Evolutionary conservation across 2,113 vertebrate genomes (phyloP).

Genomic region (Pygoscelis adeliae): DNA sequence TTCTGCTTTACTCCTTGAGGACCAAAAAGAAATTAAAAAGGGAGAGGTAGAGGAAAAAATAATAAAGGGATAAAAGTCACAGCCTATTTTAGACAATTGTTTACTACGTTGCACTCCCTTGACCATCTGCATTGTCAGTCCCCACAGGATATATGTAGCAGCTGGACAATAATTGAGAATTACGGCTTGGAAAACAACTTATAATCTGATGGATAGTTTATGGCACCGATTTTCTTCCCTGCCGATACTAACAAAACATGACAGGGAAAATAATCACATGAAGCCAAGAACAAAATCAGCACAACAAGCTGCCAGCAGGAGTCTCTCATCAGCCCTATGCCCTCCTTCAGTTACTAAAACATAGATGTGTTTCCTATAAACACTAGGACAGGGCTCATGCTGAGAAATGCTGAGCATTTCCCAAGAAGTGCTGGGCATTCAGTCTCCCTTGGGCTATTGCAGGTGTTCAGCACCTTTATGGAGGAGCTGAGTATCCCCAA

Average conservation of each 20-base stretch:
- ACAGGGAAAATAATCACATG: neutral
- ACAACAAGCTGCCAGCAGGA: neutral
- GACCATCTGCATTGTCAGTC: neutral
- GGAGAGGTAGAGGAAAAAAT: neutral
- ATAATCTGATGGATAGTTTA: neutral
- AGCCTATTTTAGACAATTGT: neutral
- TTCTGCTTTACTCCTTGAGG: neutral
- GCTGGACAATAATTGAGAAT: constrained; percentile 6
- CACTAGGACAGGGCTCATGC: neutral
- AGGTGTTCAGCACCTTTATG: neutral
- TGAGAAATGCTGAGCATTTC: neutral
- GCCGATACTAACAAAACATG: neutral
- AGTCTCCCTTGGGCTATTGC: neutral
- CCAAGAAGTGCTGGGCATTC: neutral
- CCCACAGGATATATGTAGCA: neutral
- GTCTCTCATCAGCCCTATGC: neutral
- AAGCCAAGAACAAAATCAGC: neutral
- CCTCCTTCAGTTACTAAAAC: neutral
- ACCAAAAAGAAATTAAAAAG: neutral
- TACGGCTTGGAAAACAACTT: neutral
- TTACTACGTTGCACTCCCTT: neutral
- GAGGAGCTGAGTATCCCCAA: neutral
- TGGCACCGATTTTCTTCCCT: neutral
- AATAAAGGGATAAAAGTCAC: neutral
- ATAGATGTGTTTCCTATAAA: neutral